phyloP scores from a whole-genome alignment of 2,797 vertebrate genomes.

The Paramormyrops hopkinsi region DNA sequence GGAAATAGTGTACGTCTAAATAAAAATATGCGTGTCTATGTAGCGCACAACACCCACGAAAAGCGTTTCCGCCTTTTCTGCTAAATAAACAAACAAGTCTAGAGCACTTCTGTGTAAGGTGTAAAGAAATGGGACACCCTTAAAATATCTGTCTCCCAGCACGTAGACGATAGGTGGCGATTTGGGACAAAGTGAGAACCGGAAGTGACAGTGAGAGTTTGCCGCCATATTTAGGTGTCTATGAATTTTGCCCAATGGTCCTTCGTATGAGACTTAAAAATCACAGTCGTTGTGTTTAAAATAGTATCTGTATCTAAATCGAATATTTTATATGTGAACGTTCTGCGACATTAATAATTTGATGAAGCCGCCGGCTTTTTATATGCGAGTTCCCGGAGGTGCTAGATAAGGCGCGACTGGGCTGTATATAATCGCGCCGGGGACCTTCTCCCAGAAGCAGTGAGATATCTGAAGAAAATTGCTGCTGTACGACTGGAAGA shows the following conservation, averaged over 20 bases:
- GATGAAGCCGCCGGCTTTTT: not conserved
- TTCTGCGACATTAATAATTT: not conserved
- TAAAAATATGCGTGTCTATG: not conserved
- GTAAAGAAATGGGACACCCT: conserved; percentile 3
- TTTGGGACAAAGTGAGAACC: not conserved
- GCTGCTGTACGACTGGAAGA: conserved; percentile 63
- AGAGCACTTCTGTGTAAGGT: not conserved
- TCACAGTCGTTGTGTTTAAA: not conserved
- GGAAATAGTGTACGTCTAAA: not conserved
- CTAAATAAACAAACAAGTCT: not conserved
- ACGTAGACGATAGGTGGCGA: not conserved
- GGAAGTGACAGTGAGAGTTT: not conserved
- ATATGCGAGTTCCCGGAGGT: not conserved
- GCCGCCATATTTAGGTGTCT: conserved; percentile 15
- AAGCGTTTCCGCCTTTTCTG: not conserved
- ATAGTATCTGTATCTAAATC: not conserved
- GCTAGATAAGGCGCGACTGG: conserved; percentile 51
- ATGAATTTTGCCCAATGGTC: not conserved
- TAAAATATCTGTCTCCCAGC: not conserved
- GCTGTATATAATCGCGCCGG: conserved; percentile 59
- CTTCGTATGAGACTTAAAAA: not conserved
- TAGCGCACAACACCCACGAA: not conserved
- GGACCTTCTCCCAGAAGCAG: conserved; percentile 69
- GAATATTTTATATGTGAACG: not conserved
- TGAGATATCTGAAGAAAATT: conserved; percentile 61